Evolutionary conservation across 2,888 invertebrate genomes (phyloP), one percentile per base, ranked within the genome.

Genomic region (Theristus sp.): DNA sequence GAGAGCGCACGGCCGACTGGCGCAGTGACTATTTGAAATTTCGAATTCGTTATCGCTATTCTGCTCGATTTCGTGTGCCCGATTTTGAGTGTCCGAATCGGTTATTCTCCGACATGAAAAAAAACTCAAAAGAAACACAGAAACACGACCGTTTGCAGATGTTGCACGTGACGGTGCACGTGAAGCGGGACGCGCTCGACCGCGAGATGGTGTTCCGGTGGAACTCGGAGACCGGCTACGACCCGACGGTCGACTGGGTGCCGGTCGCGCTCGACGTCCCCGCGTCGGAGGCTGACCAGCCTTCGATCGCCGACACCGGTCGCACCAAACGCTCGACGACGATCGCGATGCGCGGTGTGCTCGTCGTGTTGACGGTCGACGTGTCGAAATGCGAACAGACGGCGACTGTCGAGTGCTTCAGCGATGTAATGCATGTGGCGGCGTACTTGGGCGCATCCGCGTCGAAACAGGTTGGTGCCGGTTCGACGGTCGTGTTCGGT

Each of bases 191-290:
- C 53, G 60, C 60, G n/a, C 61, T 65, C 29, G 67, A 66, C 20
- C 55, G 57, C 30, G 65, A 67, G 57, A 66, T 67, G 65, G 65
- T 69, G 22, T 71, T 68, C 61, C 62, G 64, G 28, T 71, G 69
- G 69, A 61, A 63, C 31, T 63, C 62, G 20, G 59, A 54, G n/a
- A 27, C 56, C n/a, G 61, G 61, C 27, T 47, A 61, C 25, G 62
- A 58, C 26, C 20, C 22, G 2, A 22, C 46, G 1, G 22, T 56
- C 25, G 30, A 54, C 27, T 17, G 26, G 22, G 24, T 24, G 17
- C 38, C 20, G 20, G 10, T 38, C 20, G 38, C 10, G 38, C n/a
- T n/a, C 3, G 49, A 49, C 49, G n/a, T 49, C n/a, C 49, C 38
- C 17, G 6, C 49, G 22, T 3, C 17, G 2, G 13, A 3, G 22